Base-by-base conservation (phyloP, 1,140 invertebrate genomes). In the Diorhabda sublineata region DNA sequence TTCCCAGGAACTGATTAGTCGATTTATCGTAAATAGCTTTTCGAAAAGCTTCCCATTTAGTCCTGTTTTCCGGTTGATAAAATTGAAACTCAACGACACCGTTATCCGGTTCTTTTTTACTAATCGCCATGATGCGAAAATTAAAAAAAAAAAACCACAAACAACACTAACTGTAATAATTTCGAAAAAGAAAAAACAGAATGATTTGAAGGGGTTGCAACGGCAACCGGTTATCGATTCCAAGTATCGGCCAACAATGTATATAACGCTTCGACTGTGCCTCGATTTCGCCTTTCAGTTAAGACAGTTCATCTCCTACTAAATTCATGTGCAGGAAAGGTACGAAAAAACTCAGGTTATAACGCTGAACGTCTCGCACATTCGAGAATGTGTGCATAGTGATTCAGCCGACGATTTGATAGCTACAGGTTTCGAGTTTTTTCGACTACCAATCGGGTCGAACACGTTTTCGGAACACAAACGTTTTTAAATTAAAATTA, bases 21-120 rank as follows among this genome's bases (percentile, higher is more conserved):
- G 87, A 81, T 0, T 86, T 84, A 83, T 93, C 85, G 80, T 91
- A 92, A 56, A 93, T 78, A 42, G 83, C 84, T 73, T 86, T 82
- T 8, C 81, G 79, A 56, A 91, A 80, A 45, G 81, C 81, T 71
- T 87, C 74, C 84, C 87, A 87, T 63, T 82, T 80, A 2, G 85
- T 86, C 67, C 85, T 83, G 47, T 84, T 66, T 45, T 56, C 47
- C 44, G 47, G 43, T 64, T 59, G 42, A 26, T 68, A 65, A 61
- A 75, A 73, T 58, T 74, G 70, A 58, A 74, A 74, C 47, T 73
- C 74, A 8, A 71, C 70, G 8, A 64, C 68, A 67, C 66, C 69
- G 45, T 73, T 69, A 63, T 67, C 64, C 61, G 26, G 8, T n/a
- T 62, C 61, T 44, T 62, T 62, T 42, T 11, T 43, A 5, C 11